Evolutionary conservation across 2,888 invertebrate genomes (phyloP), one percentile per base, ranked within the genome.

Genomic region (Heliconius charithonia): DNA sequence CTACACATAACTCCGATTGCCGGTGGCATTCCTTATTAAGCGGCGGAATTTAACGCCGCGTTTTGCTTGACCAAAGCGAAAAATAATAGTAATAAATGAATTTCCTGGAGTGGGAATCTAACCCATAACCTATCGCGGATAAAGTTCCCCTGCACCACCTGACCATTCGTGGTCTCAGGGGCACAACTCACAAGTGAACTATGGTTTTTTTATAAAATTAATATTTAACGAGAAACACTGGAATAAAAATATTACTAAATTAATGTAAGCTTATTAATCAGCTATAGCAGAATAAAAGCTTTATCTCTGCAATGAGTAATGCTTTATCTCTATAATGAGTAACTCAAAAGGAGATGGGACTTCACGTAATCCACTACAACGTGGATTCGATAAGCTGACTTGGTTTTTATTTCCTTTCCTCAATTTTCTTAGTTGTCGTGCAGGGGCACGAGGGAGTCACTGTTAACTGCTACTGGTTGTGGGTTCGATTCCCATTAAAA

Each of bases 301-400:
- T 51, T 74, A 69, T 75, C 62, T 74, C n/a, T 27, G n/a, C 41
- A 37, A 72, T 59, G 63, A n/a, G n/a, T n/a, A n/a, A n/a, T n/a
- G n/a, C n/a, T n/a, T n/a, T n/a, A n/a, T n/a, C n/a, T n/a, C 75
- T 59, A 72, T 79, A 59, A 75, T n/a, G 72, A 76, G 65, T 51
- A 72, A 62, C 71, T 72, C 71, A 75, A 76, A 79, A 65, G 79
- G 71, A 75, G 29, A 73, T 73, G 37, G 72, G 62, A 59, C 62
- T 51, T 37, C 62, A 16, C 70, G 63, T 73, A 73, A 72, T 71
- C 16, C 59, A 29, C 51, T 66, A 66, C 59, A 59, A 41, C n/a
- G 51, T 22, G 25, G 27, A 69, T 51, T 74, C 27, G 37, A 45
- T 69, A 62, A 73, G 72, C 19, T 76, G 66, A 62, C 4, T 25